Base-by-base conservation (phyloP, 2,888 invertebrate species). In the Boloria euphrosyne region DNA sequence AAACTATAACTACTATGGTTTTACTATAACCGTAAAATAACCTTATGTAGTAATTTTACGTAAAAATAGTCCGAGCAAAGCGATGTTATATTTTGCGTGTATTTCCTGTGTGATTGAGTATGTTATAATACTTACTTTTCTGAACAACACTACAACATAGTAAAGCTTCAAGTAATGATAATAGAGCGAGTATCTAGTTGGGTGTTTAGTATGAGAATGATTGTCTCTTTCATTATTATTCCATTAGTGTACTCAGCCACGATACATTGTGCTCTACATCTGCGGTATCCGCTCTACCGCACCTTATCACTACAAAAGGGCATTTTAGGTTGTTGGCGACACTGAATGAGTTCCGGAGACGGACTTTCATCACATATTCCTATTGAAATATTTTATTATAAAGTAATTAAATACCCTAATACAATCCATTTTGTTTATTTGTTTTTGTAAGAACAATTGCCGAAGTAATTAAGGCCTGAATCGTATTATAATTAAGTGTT, bases 341-440 rank as follows among this genome's bases (percentile, higher is more conserved):
- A 58, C 52, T 13, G 81, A 82, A 78, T 80, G 79, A 80, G 77
- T 80, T 79, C 74, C 73, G 77, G 73, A 76, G 79, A 78, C 73
- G 77, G 76, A 76, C 78, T 80, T 83, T 84, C 80, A 82, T 82
- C 73, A 75, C 75, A 75, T 78, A 80, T 83, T 81, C 75, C 76
- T 79, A 79, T 82, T 77, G 78, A 80, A 83, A 83, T 80, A 72
- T 10, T 58, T 47, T 4, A 27, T 58, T 47, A 52, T 22, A 16
- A 52, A 58, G 38, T 14, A 57, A 46, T 53, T 60, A 54, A 27
- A 4, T 53, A 13, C 14, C 13, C 4, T 43, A 31, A 43, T 54
- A 17, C 17, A 5, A 6, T 53, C 17, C 53, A 16, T 17, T 38
- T 51, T 52, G 13, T 13, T 44, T 22, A n/a, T 52, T 22, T 44